phyloP scores from a whole-genome alignment of 2,113 vertebrate genomes.

The Epinephelus moara region DNA sequence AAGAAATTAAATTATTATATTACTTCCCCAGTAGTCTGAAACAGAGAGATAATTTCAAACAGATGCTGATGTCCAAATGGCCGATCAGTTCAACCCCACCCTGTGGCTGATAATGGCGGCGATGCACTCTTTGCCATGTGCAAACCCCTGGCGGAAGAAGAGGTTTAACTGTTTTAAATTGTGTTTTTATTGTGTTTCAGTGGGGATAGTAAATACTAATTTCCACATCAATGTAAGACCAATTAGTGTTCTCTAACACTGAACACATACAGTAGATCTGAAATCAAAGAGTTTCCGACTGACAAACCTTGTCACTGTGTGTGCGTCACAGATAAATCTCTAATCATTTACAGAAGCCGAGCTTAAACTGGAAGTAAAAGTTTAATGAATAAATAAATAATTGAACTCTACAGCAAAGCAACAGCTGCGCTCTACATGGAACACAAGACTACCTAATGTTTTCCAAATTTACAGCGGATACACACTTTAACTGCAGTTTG shows the following conservation, averaged over 20 bases:
- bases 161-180: neutral
- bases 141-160: neutral
- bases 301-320: conserved; percentile 17
- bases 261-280: neutral
- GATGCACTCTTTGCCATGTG: neutral
- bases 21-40: neutral
- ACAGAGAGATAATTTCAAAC: neutral
- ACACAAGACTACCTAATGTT: conserved; percentile 25
- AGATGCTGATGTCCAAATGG: neutral
- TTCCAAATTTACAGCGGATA: conserved; percentile 22
- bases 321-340: conserved; percentile 37
- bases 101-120: neutral
- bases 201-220: too few relatives aligned
- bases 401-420: conserved; percentile 33
- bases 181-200: neutral
- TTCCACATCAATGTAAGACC: neutral
- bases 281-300: neutral
- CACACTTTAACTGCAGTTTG: conserved; percentile 37
- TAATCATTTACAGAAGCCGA: conserved; percentile 38
- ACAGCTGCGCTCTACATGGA: conserved; percentile 31
- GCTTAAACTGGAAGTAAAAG: conserved; percentile 51
- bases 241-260: neutral
- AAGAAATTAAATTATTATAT: neutral
- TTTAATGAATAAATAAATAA: conserved; percentile 55
- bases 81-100: neutral